A percentile compares a stretch with the other conserved stretches of the same genome.
phyloP scores from a whole-genome alignment of 2,888 invertebrate genomes.

The Melanchra persicariae region DNA sequence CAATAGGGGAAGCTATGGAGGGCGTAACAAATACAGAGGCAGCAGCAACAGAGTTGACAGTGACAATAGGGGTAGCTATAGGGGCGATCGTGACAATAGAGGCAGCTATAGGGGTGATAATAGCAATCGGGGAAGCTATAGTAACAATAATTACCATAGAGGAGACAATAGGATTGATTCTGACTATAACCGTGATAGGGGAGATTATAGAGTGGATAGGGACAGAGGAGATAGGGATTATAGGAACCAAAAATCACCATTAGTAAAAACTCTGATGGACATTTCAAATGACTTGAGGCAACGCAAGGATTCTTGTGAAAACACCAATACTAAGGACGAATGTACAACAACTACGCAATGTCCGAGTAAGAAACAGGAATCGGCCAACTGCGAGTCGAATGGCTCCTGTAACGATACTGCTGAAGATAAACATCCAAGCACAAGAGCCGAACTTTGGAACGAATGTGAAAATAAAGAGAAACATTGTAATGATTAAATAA shows the following conservation, averaged over 20 bases:
- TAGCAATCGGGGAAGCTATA: conserved; percentile 1
- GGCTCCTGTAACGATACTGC: not conserved
- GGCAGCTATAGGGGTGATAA: conserved; percentile 3
- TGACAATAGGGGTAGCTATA: not conserved
- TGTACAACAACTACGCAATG: conserved; percentile 16
- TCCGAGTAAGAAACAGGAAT: fast-evolving
- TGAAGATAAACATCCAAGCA: conserved; percentile 42
- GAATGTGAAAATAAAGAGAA: conserved; percentile 1
- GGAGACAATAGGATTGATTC: conserved; percentile 9
- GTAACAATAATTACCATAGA: conserved; percentile 9
- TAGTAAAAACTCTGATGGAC: conserved; percentile 51
- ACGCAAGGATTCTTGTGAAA: conserved; percentile 47
- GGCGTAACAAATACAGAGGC: not conserved
- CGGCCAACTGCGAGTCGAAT: conserved; percentile 12
- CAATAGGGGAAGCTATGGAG: not conserved
- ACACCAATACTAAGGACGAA: not conserved
- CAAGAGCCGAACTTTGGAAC: conserved; percentile 34
- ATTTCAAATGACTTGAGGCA: conserved; percentile 45
- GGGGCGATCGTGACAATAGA: not conserved
- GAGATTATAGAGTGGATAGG: conserved; percentile 6
- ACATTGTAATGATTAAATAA: conserved; percentile 30
- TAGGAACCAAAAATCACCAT: conserved; percentile 31
- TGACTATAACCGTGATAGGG: conserved; percentile 1
- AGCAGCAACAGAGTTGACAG: not conserved
- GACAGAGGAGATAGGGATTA: conserved; percentile 18